These are phyloP conservation scores for Furcula furcula DNA, from an alignment of 2,888 invertebrate species.

Conservation along the genomic window DNA sequence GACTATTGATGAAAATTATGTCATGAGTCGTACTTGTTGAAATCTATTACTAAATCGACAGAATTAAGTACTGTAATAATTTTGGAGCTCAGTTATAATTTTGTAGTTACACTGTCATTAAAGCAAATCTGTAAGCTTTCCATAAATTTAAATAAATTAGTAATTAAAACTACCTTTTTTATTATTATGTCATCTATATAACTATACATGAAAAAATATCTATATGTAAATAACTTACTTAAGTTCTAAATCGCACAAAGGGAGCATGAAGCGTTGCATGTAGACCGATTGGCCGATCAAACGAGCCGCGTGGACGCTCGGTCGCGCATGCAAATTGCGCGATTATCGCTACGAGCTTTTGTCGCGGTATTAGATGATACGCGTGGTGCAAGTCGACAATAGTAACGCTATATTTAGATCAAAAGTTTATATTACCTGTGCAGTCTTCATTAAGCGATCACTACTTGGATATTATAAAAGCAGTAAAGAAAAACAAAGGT, in stretches of 20 bases:
- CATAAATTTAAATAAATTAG: no score
- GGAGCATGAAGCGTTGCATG: conserved; percentile 40
- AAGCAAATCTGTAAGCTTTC: no score
- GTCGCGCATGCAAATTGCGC: conserved; percentile 37
- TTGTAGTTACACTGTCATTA: no score
- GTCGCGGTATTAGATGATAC: conserved; percentile 17
- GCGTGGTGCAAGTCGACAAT: conserved; percentile 4
- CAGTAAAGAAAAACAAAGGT: no score
- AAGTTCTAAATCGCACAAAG: conserved; percentile 31
- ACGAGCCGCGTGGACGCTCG: conserved; percentile 34
- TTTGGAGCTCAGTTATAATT: no score
- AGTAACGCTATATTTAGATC: conserved; percentile 5
- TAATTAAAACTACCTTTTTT: no score
- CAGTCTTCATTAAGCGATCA: conserved; percentile 1
- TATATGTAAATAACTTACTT: conserved; percentile 43
- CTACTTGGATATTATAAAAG: not conserved
- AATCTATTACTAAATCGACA: no score
- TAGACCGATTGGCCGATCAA: conserved; percentile 37
- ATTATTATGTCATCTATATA: not conserved
- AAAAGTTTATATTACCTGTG: not conserved
- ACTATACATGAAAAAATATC: conserved; percentile 9
- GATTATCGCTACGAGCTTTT: conserved; percentile 33
- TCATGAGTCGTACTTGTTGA: no score
- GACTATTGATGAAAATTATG: no score
- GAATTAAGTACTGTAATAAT: no score